Conservation (phyloP, 2,797 vertebrate species). For the Amblyraja radiata region DNA sequence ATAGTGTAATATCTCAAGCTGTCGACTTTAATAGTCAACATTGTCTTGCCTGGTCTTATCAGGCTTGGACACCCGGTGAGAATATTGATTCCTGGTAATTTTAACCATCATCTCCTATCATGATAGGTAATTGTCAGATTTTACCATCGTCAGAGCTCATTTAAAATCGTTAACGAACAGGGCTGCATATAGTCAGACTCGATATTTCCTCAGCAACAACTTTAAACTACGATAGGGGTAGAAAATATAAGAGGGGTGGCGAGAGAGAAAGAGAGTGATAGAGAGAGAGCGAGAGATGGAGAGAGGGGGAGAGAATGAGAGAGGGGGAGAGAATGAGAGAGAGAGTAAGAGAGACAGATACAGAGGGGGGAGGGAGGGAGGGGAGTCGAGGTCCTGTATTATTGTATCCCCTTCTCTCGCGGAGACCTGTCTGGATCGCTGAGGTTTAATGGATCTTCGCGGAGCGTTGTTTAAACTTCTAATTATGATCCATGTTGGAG, state of each 20-base stretch:
- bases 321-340: conserved; percentile 41
- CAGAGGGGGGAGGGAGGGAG: conserved; percentile 42
- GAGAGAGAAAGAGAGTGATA: conserved; percentile 43
- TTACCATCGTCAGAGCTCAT: conserved; percentile 79
- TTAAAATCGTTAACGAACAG: conserved; percentile 92
- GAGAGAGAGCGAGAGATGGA: conserved; percentile 37
- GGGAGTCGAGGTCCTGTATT: not conserved
- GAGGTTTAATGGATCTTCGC: conserved; percentile 49
- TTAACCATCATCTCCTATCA: conserved; percentile 85
- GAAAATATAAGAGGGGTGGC: conserved; percentile 44
- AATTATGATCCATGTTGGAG: conserved; percentile 83
- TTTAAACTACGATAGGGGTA: conserved; percentile 52
- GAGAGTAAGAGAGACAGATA: conserved; percentile 21
- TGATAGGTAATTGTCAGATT: conserved; percentile 78
- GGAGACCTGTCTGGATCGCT: not conserved
- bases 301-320: conserved; percentile 42
- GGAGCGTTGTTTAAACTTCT: conserved; percentile 64
- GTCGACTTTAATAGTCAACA: conserved; percentile 99
- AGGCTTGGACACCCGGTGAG: conserved; percentile 92
- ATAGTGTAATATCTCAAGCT: conserved; percentile 99
- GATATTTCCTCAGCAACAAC: conserved; percentile 59
- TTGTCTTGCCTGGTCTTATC: conserved; percentile 98
- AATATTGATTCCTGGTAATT: conserved; percentile 99
- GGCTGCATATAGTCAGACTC: conserved; percentile 60
- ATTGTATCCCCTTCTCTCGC: no score